These are phyloP conservation scores for Falco cherrug DNA, from an alignment of 2,797 vertebrate species.

Conservation along the genomic window DNA sequence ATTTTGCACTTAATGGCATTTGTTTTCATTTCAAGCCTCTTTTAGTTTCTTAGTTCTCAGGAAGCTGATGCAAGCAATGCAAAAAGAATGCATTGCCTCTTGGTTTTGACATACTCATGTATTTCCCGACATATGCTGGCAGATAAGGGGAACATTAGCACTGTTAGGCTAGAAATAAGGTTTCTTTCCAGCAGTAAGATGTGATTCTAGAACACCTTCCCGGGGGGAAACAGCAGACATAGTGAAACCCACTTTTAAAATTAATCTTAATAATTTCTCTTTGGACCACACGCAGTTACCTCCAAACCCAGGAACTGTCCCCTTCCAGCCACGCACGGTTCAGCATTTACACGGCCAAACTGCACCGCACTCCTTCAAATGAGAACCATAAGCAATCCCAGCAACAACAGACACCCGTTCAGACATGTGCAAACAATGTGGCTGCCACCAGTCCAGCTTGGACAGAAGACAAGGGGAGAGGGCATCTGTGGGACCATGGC, in stretches of 20 bases:
- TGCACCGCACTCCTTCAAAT: background rate
- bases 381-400: background rate
- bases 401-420: background rate
- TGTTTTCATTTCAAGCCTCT: background rate
- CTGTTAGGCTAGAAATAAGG: background rate
- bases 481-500: accelerated
- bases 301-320: background rate
- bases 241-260: background rate
- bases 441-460: background rate
- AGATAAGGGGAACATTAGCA: background rate
- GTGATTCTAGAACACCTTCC: background rate
- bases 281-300: background rate
- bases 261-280: background rate
- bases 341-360: background rate
- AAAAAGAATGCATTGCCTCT: background rate
- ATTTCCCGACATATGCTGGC: background rate
- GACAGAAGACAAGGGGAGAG: background rate
- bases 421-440: background rate
- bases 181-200: background rate
- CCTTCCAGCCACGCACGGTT: background rate
- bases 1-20: background rate
- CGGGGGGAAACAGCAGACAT: background rate
- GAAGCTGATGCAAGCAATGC: background rate
- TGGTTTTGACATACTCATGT: background rate
- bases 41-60: background rate